These are phyloP conservation scores for Escarpia spicata DNA, from an alignment of 2,888 invertebrate species.

Conservation along the genomic window DNA sequence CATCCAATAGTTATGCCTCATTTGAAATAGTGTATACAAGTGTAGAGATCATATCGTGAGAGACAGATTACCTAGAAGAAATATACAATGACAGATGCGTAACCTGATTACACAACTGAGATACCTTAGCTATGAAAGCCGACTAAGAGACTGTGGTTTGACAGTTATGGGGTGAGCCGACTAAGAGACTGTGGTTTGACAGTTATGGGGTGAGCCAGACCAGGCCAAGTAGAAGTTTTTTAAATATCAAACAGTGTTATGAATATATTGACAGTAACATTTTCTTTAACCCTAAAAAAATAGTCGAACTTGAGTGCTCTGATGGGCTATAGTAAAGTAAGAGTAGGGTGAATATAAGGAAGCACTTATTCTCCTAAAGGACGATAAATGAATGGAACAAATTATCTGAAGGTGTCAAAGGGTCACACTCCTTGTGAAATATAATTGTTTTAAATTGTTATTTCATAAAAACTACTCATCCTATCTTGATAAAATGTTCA, in stretches of 20 bases:
- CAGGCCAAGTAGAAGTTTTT: too few relatives aligned
- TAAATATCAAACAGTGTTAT: background rate
- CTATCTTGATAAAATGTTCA: too few relatives aligned
- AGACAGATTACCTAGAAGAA: background rate
- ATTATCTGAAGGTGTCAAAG: background rate
- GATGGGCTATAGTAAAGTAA: too few relatives aligned
- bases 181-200: too few relatives aligned
- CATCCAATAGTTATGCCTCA: too few relatives aligned
- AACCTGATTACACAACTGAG: background rate
- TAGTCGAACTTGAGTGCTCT: background rate
- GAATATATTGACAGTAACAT: background rate
- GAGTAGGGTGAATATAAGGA: background rate
- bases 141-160: background rate
- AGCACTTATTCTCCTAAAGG: background rate
- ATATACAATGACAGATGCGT: background rate
- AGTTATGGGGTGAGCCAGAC: too few relatives aligned
- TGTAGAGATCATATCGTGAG: too few relatives aligned
- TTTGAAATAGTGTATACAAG: background rate
- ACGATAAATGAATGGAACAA: background rate
- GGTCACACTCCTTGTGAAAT: background rate
- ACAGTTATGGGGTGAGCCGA: background rate
- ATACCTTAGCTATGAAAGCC: background rate
- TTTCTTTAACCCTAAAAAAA: background rate
- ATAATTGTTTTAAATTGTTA: background rate
- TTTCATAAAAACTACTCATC: too few relatives aligned